phyloP scores from a whole-genome alignment of 2,888 invertebrate species.

The Imbricaverruca yamaguchii region DNA sequence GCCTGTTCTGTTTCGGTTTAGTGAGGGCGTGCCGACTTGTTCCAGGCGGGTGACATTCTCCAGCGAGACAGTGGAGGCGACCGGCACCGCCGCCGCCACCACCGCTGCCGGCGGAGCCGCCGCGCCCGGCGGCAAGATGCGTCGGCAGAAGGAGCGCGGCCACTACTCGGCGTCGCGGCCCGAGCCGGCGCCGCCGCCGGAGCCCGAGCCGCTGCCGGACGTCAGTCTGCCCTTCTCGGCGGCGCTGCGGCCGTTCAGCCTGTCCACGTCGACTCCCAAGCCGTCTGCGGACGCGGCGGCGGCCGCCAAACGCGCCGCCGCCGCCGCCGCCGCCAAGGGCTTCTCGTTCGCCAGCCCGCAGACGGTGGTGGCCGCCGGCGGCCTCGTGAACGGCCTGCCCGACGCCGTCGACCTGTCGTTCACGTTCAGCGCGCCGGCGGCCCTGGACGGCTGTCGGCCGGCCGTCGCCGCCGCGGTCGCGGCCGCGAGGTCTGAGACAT shows the following conservation, averaged over 20 bases:
- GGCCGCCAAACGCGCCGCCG: neutral
- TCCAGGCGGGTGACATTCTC: constrained; percentile 16
- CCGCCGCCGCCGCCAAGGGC: neutral
- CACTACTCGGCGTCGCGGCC: neutral
- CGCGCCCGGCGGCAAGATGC: constrained; percentile 6
- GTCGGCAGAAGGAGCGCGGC: neutral
- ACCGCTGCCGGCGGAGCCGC: neutral
- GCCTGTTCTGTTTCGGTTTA: neutral
- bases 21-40: neutral
- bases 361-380: neutral
- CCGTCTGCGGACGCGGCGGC: neutral
- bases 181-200: neutral
- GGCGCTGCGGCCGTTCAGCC: neutral
- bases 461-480: neutral
- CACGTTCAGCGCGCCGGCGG: constrained; percentile 1
- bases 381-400: neutral
- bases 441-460: neutral
- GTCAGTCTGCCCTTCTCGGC: neutral
- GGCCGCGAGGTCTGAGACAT: neutral
- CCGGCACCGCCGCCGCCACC: neutral
- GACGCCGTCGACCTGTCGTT: neutral
- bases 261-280: neutral
- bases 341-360: neutral
- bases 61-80: neutral
- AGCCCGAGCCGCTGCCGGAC: neutral